These are phyloP conservation scores for Herpetotheres cachinnans DNA, from an alignment of 2,113 vertebrate species.

Conservation along the genomic window DNA sequence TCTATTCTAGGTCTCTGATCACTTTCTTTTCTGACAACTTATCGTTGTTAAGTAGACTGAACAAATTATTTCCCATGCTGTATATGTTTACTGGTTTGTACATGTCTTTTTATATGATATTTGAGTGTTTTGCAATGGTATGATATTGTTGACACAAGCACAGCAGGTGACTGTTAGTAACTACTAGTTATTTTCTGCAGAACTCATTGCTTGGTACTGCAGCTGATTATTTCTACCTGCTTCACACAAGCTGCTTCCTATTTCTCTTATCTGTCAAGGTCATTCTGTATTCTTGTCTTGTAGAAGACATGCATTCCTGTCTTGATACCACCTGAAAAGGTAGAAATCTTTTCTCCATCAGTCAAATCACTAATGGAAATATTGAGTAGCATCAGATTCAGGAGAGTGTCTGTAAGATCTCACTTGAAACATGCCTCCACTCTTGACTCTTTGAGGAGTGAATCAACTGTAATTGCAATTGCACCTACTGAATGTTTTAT, in stretches of 20 bases:
- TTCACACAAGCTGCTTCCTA: neutral
- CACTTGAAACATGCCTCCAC: neutral
- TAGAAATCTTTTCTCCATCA: neutral
- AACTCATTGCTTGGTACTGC: neutral
- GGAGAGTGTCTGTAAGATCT: neutral
- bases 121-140: neutral
- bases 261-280: neutral
- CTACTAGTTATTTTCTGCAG: neutral
- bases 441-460: neutral
- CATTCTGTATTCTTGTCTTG: neutral
- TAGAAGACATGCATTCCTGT: neutral
- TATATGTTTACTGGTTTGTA: neutral
- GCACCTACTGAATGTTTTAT: neutral
- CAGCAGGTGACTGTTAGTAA: neutral
- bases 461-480: neutral
- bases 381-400: neutral
- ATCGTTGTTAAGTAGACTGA: neutral
- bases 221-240: neutral
- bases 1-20: neutral
- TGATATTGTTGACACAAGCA: neutral
- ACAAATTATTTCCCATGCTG: neutral
- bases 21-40: neutral
- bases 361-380: neutral
- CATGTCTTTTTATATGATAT: neutral
- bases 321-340: neutral